Evolutionary conservation across 2,888 invertebrate species (phyloP).

Genomic region (Anagyrus pseudococci): DNA sequence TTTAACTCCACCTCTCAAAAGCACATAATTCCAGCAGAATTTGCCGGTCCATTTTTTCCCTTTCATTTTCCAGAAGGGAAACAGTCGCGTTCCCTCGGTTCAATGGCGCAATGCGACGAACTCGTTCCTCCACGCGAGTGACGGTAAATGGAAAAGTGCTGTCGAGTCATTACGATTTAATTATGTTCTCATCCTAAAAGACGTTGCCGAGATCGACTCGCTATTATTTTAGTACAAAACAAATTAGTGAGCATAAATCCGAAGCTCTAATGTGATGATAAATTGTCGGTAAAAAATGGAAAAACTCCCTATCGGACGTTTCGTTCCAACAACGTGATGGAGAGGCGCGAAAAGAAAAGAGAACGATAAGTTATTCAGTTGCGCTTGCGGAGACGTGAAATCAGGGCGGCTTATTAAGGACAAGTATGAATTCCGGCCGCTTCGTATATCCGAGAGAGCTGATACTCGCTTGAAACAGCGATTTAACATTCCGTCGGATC

Average conservation of each 20-base stretch:
- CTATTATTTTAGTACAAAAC: too few relatives aligned
- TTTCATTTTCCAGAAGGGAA: background rate
- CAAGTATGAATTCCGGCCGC: background rate
- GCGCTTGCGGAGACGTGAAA: background rate
- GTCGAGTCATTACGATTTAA: slow-evolving; percentile 10
- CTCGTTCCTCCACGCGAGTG: slow-evolving; percentile 1
- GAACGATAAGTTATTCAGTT: background rate
- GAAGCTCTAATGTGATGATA: too few relatives aligned
- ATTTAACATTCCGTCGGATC: slow-evolving; percentile 2
- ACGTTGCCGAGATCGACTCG: background rate
- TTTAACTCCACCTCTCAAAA: background rate
- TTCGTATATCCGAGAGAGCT: too few relatives aligned
- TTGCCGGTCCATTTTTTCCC: background rate
- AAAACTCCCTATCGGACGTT: background rate
- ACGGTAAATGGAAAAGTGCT: slow-evolving; percentile 19
- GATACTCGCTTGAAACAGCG: background rate
- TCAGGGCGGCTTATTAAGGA: background rate
- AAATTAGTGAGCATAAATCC: too few relatives aligned
- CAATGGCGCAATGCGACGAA: background rate
- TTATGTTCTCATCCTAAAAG: slow-evolving; percentile 7
- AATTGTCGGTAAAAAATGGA: background rate
- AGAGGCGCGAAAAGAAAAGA: background rate
- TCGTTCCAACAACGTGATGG: background rate
- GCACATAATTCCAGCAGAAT: background rate
- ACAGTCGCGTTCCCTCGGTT: background rate